Percentiles rank a stretch among this genome's conserved stretches.
phyloP scores from a whole-genome alignment of 1,140 invertebrate species.

The Cyclina sinensis region DNA sequence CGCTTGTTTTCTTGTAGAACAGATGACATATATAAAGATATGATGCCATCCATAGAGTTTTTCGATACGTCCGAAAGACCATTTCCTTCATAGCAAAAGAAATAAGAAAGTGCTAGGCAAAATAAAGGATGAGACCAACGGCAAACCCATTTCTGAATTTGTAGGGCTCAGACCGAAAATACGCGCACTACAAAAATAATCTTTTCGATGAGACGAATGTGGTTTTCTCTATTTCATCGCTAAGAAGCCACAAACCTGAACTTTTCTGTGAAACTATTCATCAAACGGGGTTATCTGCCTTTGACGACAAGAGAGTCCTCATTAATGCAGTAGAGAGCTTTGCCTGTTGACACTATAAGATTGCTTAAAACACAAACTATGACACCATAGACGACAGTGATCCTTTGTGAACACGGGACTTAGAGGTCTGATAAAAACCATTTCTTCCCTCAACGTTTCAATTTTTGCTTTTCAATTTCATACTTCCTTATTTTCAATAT shows the following conservation, averaged over 20 bases:
- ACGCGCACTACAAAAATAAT: slow-evolving; percentile 45
- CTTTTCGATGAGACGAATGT: slow-evolving; percentile 33
- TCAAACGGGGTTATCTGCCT: slow-evolving; percentile 11
- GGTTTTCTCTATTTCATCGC: slow-evolving; percentile 17
- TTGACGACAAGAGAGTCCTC: not conserved
- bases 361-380: not conserved
- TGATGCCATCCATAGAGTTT: not conserved
- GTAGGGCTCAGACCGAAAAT: slow-evolving; percentile 69
- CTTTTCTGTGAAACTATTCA: slow-evolving; percentile 17
- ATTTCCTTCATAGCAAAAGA: slow-evolving; percentile 59
- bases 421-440: too few relatives aligned
- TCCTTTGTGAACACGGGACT: too few relatives aligned
- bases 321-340: slow-evolving; percentile 18
- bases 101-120: slow-evolving; percentile 88
- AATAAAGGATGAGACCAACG: slow-evolving; percentile 86
- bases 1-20: slow-evolving; percentile 84
- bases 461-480: too few relatives aligned
- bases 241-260: slow-evolving; percentile 42
- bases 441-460: too few relatives aligned
- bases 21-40: slow-evolving; percentile 74
- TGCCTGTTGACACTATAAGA: slow-evolving; percentile 28
- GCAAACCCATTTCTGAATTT: slow-evolving; percentile 65
- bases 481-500: too few relatives aligned
- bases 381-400: too few relatives aligned
- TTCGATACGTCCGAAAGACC: slow-evolving; percentile 31